Base-by-base conservation (phyloP, 1,140 invertebrate genomes). In the Diorhabda carinulata region DNA sequence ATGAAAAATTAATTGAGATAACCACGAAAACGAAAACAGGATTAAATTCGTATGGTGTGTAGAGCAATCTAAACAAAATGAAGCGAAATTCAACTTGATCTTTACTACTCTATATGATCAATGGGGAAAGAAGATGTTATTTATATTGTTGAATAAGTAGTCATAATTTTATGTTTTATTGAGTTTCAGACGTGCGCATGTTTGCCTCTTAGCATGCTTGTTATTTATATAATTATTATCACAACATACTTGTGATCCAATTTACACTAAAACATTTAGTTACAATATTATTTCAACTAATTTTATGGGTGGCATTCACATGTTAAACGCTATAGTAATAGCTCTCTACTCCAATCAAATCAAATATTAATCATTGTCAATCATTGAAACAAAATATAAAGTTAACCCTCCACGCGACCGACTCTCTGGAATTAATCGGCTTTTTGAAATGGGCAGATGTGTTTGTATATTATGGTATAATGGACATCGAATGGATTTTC, bases 321-420 rank as follows among this genome's bases (percentile, higher is more conserved):
- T 52, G 6, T 52, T n/a, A 52, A 52, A 52, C 47, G 47, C 47
- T n/a, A 6, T n/a, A n/a, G 6, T 52, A 52, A 52, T 52, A 52
- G 47, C 47, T n/a, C n/a, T 52, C 47, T 52, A 52, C 47, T 3
- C 47, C 47, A 52, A 52, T n/a, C 47, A 52, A 52, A n/a, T 8
- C 2, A 8, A 6, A 52, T 52, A 52, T 52, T 52, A 52, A 52
- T 52, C 47, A 52, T 52, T 52, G 47, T 52, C 47, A 52, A 52
- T 52, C 47, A 52, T 8, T 52, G 47, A 52, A 52, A 52, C 47
- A 52, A 52, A 52, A 52, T 52, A 52, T 52, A 52, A 52, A 52
- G 47, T 52, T 52, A 52, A n/a, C 47, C 47, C 47, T 52, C 47
- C 47, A 52, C 47, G 47, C 47, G 47, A 52, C 47, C 47, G 47